Percentiles rank a stretch among this genome's conserved stretches.
Evolutionary conservation across 2,888 invertebrate genomes (phyloP).

Genomic region (Drosophila multiciliata): DNA sequence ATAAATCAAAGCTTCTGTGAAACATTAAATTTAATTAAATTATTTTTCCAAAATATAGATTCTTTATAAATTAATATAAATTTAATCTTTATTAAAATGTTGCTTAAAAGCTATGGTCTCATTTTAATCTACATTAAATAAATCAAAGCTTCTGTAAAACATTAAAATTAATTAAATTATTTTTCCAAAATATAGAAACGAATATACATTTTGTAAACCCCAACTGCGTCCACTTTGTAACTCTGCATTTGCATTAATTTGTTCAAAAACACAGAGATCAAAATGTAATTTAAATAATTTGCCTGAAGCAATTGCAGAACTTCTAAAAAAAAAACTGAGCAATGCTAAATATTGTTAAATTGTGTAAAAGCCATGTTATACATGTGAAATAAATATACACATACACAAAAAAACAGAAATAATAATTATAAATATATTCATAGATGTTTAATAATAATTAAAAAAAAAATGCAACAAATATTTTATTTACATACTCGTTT

Average conservation of each 20-base stretch:
- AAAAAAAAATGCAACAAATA: neutral
- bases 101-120: too few relatives aligned
- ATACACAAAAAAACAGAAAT: neutral
- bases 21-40: too few relatives aligned
- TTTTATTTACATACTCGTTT: neutral
- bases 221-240: fast-evolving
- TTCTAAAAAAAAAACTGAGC: neutral
- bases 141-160: neutral
- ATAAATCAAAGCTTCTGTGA: too few relatives aligned
- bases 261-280: neutral
- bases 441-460: neutral
- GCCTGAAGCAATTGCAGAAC: neutral
- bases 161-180: neutral
- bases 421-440: neutral
- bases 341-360: neutral
- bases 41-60: too few relatives aligned
- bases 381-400: neutral
- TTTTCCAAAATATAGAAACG: neutral
- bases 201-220: neutral
- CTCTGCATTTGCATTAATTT: neutral
- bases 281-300: neutral
- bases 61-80: neutral
- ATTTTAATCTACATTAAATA: neutral
- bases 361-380: neutral
- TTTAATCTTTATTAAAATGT: neutral